Conservation (phyloP, 2,797 vertebrate genomes). For the Todus mexicanus region DNA sequence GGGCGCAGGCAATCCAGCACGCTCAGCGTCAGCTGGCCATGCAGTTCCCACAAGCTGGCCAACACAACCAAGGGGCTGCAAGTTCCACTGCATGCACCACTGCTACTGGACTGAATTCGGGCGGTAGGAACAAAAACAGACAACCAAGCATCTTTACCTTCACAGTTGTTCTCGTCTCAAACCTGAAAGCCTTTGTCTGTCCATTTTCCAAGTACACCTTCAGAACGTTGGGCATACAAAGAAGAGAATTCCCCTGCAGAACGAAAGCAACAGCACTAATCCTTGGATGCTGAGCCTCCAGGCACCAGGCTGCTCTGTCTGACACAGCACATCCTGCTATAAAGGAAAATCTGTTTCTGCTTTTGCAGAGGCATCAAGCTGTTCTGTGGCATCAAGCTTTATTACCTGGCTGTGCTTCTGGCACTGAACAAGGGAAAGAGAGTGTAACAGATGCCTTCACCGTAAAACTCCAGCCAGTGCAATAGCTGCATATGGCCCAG, state of each 20-base stretch:
- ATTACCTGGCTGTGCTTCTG: neutral
- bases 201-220: slow-evolving; percentile 98
- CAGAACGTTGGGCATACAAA: slow-evolving; percentile 95
- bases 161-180: slow-evolving; percentile 90
- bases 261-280: neutral
- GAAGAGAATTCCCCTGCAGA: slow-evolving; percentile 90
- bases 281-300: fast-evolving
- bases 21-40: neutral
- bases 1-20: neutral
- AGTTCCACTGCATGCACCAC: neutral
- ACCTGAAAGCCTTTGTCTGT: slow-evolving; percentile 98
- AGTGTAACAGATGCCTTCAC: neutral
- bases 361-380: neutral
- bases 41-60: too few species aligned
- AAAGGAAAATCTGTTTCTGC: neutral
- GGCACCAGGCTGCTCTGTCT: neutral
- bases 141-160: slow-evolving; percentile 74
- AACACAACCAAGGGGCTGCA: neutral
- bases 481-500: neutral
- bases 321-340: neutral
- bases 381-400: neutral
- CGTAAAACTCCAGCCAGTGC: neutral
- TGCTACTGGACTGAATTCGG: neutral
- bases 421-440: neutral
- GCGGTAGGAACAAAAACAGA: neutral